These are phyloP conservation scores for Symphodus melops DNA, from an alignment of 2,113 vertebrate species.

Conservation along the genomic window DNA sequence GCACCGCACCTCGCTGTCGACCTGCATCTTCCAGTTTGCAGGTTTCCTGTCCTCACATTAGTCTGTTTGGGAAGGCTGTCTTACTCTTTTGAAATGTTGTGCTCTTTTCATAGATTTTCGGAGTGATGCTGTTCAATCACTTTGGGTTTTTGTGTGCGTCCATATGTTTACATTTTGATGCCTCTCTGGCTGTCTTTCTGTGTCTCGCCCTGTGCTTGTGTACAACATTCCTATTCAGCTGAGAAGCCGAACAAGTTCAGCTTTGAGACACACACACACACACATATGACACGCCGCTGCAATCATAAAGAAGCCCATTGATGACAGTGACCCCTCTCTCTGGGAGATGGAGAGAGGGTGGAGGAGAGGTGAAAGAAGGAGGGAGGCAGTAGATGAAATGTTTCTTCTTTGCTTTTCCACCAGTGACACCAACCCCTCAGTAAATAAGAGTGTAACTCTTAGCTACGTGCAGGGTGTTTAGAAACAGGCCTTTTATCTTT, in stretches of 20 bases:
- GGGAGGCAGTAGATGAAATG: conserved; percentile 50
- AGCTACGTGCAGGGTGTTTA: conserved; percentile 30
- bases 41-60: neutral
- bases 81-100: conserved; percentile 11
- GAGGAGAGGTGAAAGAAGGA: conserved; percentile 35
- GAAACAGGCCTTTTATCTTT: conserved; percentile 33
- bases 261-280: conserved; percentile 62
- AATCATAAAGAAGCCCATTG: conserved; percentile 72
- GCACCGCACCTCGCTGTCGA: neutral
- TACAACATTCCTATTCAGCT: conserved; percentile 46
- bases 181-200: neutral
- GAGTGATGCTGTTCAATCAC: neutral
- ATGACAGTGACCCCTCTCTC: conserved; percentile 65
- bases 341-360: conserved; percentile 39
- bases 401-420: conserved; percentile 45
- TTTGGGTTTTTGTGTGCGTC: neutral
- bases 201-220: conserved; percentile 18
- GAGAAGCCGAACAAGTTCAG: conserved; percentile 54
- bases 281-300: conserved; percentile 52
- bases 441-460: conserved; percentile 50
- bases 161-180: neutral
- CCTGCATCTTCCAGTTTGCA: neutral
- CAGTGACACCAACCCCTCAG: conserved; percentile 52
- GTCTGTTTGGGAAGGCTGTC: neutral
- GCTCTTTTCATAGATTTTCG: neutral